Conservation (phyloP, 2,888 invertebrate species). For the Fragum sueziense region DNA sequence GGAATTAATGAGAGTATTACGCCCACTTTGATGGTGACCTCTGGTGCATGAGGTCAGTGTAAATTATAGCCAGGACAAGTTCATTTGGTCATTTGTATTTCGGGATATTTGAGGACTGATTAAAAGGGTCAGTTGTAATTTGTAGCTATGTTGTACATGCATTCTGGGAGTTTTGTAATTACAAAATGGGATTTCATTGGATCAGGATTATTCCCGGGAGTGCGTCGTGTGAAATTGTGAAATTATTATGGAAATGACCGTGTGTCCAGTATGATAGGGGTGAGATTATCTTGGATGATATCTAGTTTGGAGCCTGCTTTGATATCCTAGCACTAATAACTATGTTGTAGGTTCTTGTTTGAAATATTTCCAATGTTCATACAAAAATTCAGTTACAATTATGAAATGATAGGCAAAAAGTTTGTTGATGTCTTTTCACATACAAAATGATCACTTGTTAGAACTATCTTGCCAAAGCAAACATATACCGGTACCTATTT, state of each 20-base stretch:
- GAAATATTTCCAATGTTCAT: too few species aligned
- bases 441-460: too few species aligned
- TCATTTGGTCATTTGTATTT: conserved; percentile 24
- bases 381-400: too few species aligned
- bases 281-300: conserved; percentile 17
- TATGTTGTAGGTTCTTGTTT: too few species aligned
- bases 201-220: conserved; percentile 38
- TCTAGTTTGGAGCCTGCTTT: too few species aligned
- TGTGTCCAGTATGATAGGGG: conserved; percentile 4
- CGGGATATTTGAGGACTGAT: conserved; percentile 16
- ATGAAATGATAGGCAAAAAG: too few species aligned
- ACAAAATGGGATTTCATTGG: conserved; percentile 48
- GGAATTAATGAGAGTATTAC: neutral
- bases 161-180: conserved; percentile 43
- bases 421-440: too few species aligned
- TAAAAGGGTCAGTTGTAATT: conserved; percentile 38
- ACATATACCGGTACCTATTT: too few species aligned
- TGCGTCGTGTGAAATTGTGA: conserved; percentile 42
- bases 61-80: conserved; percentile 18
- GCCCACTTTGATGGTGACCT: neutral
- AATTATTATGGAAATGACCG: conserved; percentile 57
- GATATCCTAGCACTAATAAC: too few species aligned
- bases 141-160: conserved; percentile 45
- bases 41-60: conserved; percentile 10
- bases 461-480: too few species aligned